Conservation (phyloP, 2,888 invertebrate species). For the Himalopsyche tibetana region DNA sequence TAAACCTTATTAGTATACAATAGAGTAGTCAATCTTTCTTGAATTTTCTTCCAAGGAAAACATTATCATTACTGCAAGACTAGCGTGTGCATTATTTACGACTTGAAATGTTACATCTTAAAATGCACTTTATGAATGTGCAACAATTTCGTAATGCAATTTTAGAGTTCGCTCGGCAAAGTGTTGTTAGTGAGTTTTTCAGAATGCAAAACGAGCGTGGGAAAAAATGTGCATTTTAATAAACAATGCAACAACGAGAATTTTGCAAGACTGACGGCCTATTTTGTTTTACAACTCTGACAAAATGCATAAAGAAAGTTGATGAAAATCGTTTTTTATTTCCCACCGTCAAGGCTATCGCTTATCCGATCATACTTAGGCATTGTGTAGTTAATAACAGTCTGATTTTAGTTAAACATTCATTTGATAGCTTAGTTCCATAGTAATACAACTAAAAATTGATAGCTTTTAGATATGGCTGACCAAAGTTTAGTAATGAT, state of each 20-base stretch:
- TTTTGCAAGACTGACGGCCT: constrained; percentile 12
- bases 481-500: too few relatives aligned
- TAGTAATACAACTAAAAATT: too few relatives aligned
- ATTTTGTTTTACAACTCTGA: constrained; percentile 26
- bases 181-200: constrained; percentile 26
- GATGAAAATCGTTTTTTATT: constrained; percentile 8
- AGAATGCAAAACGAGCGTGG: constrained; percentile 14
- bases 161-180: constrained; percentile 20
- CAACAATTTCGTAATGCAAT: constrained; percentile 31
- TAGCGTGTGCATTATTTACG: constrained; percentile 16
- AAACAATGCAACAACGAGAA: constrained; percentile 11
- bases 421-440: too few relatives aligned
- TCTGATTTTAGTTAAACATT: background rate
- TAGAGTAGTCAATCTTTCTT: background rate
- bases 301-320: constrained; percentile 24
- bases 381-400: background rate
- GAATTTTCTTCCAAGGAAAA: background rate
- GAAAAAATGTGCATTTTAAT: constrained; percentile 31
- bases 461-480: too few relatives aligned
- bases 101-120: constrained; percentile 9
- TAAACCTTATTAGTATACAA: background rate
- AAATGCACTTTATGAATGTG: constrained; percentile 29
- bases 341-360: background rate
- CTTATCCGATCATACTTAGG: background rate
- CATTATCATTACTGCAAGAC: background rate